Conservation (phyloP, 2,888 invertebrate species). For the Rhamphomyia laevipes region DNA sequence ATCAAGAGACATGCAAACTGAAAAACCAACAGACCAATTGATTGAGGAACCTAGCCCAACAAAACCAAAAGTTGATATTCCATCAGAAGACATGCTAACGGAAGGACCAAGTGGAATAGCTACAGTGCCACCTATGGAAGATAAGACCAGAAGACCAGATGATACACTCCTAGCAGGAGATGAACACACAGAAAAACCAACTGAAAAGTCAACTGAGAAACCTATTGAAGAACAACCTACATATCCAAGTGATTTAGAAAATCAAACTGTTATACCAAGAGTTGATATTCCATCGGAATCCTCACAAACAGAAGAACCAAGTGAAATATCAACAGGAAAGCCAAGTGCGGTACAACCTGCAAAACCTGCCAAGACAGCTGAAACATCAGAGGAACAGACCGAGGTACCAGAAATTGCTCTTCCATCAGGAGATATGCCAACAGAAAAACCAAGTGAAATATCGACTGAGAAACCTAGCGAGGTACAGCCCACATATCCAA, state of each 20-base stretch:
- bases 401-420: slow-evolving; percentile 2
- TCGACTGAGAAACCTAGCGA: neutral
- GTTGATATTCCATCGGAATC: neutral
- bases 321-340: too few species aligned
- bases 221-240: neutral
- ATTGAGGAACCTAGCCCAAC: neutral
- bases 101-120: slow-evolving; percentile 4
- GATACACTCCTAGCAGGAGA: too few species aligned
- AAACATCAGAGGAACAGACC: slow-evolving; percentile 10
- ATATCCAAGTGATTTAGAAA: neutral
- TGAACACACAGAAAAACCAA: neutral
- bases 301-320: too few species aligned
- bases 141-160: neutral
- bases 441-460: neutral
- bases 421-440: neutral
- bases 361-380: neutral
- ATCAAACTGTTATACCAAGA: neutral
- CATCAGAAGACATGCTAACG: neutral
- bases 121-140: neutral
- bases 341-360: neutral
- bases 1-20: neutral
- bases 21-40: slow-evolving; percentile 8
- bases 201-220: too few species aligned
- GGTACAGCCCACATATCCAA: neutral
- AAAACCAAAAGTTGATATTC: neutral